Evolutionary conservation across 1,140 invertebrate genomes (phyloP), one percentile per base, ranked within the genome.

Genomic region (Dreissena polymorpha): DNA sequence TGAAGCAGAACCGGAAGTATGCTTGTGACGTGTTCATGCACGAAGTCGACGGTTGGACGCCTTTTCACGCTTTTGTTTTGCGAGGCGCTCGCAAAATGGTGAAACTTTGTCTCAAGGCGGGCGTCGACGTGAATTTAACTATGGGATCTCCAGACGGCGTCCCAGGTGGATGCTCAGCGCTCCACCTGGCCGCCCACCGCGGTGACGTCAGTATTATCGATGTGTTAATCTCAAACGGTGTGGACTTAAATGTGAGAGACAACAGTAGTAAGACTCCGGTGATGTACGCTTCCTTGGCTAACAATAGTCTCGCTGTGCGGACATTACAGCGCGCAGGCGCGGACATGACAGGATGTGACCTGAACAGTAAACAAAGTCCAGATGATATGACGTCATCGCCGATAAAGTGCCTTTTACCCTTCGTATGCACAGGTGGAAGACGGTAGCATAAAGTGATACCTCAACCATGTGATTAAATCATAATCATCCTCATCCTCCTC

Each of bases 1-100:
- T 90, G 2, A 90, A 90, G 84, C 81, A 74, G 12, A 86, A 91
- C 53, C 81, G 84, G 27, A 84, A 85, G 18, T 86, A 88, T 27
- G 83, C 85, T n/a, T 84, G 85, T 27, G 51, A 82, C 29, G 83
- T 92, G 5, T 91, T 92, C 51, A 86, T 85, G 53, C 81, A 85
- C 2, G 65, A 85, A 13, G 85, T 91, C 0, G 90, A 91, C 39
- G 90, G 87, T 7, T 91, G 90, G 90, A 90, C 90, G 5, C 88
- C 89, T 14, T 88, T 91, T 64, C 90, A 91, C 74, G 90, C 90
- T n/a, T 90, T 88, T 79, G 88, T 88, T 10, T 83, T 91, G 8
- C 86, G 89, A 0, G 90, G 90, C 7, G 89, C 88, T 13, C 74
- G 89, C 6, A 90, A 90, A 80, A 85, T 91, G 65, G 85, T 91